Evolutionary conservation across 1,140 invertebrate species (phyloP), one percentile per base, ranked within the genome.

Genomic region (Drosophila pectinifera): DNA sequence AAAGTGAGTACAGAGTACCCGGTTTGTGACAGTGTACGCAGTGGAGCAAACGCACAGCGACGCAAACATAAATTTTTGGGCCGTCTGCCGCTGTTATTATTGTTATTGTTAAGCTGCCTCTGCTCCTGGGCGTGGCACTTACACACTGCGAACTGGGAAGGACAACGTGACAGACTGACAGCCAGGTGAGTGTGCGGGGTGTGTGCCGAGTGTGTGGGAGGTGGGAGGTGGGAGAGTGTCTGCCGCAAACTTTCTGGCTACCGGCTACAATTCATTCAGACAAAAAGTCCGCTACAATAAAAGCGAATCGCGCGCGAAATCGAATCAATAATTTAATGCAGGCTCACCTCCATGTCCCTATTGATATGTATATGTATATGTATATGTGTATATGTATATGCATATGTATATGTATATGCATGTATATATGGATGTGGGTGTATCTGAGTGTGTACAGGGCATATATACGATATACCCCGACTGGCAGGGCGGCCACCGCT

Each of bases 251-350:
- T n/a, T n/a, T n/a, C n/a, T n/a, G n/a, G n/a, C n/a, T n/a, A n/a
- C n/a, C n/a, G n/a, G n/a, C 69, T 39, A 72, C 83, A 86, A 88
- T 83, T 86, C 83, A 88, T 85, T 77, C 78, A 64, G 59, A 78
- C 65, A 65, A 78, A 82, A 83, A 76, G 69, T 83, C 77, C 62
- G 73, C 83, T 77, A 89, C 83, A 89, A 88, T 83, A 74, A 89
- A 88, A 88, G 57, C 73, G 84, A 86, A 65, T 49, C 76, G 76
- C 76, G 75, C 79, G 75, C 79, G 69, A 80, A 83, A 84, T 84
- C 84, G 80, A 88, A 88, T 88, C 83, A 88, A 88, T 89, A 88
- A 89, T 89, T 88, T 89, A 89, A 89, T 88, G 84, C 83, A 88
- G 84, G 73, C 16, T 72, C 58, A 38, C 5, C 55, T 28, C 46